phyloP scores from a whole-genome alignment of 2,797 vertebrate species.

The Neoniphon sammara region DNA sequence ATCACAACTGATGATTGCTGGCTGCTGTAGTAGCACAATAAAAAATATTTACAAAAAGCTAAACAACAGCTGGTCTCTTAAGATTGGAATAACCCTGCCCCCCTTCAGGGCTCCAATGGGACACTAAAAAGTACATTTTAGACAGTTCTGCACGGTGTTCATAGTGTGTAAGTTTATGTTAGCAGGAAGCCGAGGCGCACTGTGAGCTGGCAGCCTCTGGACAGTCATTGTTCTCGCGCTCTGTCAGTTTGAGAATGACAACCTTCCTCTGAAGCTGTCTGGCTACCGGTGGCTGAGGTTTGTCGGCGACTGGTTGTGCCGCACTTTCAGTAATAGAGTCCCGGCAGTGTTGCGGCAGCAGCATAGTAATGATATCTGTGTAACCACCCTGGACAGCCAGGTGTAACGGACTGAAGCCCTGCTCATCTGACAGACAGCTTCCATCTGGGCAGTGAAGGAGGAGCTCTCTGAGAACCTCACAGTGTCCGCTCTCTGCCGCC shows the following conservation, averaged over 20 bases:
- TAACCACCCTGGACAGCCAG: slow-evolving; percentile 85
- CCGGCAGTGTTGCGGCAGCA: slow-evolving; percentile 77
- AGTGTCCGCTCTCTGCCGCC: slow-evolving; percentile 87
- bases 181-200: slow-evolving; percentile 71
- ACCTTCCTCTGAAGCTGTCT: slow-evolving; percentile 81
- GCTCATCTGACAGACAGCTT: slow-evolving; percentile 77
- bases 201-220: slow-evolving; percentile 47
- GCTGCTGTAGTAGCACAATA: slow-evolving; percentile 39
- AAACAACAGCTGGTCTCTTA: slow-evolving; percentile 10
- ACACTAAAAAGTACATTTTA: slow-evolving; percentile 2
- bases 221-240: slow-evolving; percentile 65
- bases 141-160: slow-evolving; percentile 42
- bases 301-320: slow-evolving; percentile 60
- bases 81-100: not conserved
- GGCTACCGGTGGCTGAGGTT: not conserved
- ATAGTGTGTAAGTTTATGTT: slow-evolving; percentile 43
- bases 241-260: slow-evolving; percentile 84
- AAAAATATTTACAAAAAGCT: slow-evolving; percentile 62
- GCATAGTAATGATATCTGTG: slow-evolving; percentile 80
- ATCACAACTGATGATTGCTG: slow-evolving; percentile 36
- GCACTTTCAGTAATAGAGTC: slow-evolving; percentile 47
- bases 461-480: slow-evolving; percentile 88
- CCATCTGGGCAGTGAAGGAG: slow-evolving; percentile 78
- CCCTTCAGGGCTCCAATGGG: slow-evolving; percentile 33
- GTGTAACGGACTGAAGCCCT: slow-evolving; percentile 86